A percentile compares a stretch with the other conserved stretches of the same genome.
These are phyloP conservation scores for Gnathonemus longibarbis DNA, from an alignment of 2,113 vertebrate species.

Conservation along the genomic window DNA sequence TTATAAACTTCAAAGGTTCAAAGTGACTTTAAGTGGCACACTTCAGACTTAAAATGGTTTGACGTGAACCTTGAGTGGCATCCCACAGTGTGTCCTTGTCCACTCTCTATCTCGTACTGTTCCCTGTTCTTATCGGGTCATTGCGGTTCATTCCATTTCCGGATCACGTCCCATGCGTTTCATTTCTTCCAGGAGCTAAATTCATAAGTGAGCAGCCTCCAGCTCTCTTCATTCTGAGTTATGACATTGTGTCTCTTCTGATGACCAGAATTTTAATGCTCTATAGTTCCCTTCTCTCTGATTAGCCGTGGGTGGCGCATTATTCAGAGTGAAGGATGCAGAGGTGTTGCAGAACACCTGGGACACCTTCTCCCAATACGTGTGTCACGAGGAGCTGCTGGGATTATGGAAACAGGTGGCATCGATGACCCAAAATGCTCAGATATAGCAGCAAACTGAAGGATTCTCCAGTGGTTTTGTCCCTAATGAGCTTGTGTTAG, in stretches of 20 bases:
- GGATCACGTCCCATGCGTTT: neutral
- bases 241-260: neutral
- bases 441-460: neutral
- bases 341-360: neutral
- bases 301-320: neutral
- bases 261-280: neutral
- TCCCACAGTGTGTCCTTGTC: neutral
- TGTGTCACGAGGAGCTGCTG: neutral
- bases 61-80: neutral
- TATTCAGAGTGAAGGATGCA: neutral
- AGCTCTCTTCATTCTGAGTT: neutral
- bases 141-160: neutral
- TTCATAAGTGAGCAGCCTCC: neutral
- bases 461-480: neutral
- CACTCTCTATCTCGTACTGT: neutral
- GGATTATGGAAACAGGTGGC: neutral
- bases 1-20: neutral
- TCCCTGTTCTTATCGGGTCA: neutral
- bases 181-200: neutral
- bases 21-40: neutral
- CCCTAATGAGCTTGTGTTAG: neutral
- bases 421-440: neutral
- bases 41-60: neutral
- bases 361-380: neutral
- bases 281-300: neutral